A percentile compares a stretch with the other conserved stretches of the same genome.
Conservation (phyloP, 2,113 vertebrate genomes). For the Vombatus ursinus region DNA sequence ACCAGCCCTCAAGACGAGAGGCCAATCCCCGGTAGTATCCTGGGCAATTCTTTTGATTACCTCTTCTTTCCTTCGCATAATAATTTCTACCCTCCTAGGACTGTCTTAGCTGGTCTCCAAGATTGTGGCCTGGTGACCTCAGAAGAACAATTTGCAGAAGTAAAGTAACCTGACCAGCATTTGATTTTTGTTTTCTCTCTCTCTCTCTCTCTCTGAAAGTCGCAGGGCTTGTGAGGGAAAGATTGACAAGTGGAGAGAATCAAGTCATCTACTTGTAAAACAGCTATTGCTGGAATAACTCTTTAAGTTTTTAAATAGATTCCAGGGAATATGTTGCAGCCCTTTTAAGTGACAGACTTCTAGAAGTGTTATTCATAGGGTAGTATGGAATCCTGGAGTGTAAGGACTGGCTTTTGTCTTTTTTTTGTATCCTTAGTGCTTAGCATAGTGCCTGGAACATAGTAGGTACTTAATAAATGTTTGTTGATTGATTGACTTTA, state of each 20-base stretch:
- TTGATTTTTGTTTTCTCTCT: slow-evolving; percentile 26
- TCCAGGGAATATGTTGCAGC: slow-evolving; percentile 22
- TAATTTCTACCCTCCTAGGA: slow-evolving; percentile 26
- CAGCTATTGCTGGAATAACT: neutral
- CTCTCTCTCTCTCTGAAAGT: slow-evolving; percentile 18
- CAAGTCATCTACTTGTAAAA: slow-evolving; percentile 13
- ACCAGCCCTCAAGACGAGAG: slow-evolving; percentile 50
- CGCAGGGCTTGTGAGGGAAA: neutral
- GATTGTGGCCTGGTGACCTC: slow-evolving; percentile 50
- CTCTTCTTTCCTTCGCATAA: slow-evolving; percentile 36
- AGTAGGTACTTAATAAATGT: neutral
- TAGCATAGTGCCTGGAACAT: neutral
- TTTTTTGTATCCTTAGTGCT: neutral
- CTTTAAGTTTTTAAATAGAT: slow-evolving; percentile 46
- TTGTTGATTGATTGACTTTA: neutral
- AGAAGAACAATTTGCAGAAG: slow-evolving; percentile 28
- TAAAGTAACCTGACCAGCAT: slow-evolving; percentile 39
- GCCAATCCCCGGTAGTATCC: slow-evolving; percentile 15
- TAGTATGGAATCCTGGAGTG: neutral
- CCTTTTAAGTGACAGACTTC: slow-evolving; percentile 30
- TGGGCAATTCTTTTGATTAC: slow-evolving; percentile 34
- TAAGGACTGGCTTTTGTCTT: neutral
- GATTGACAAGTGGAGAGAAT: neutral
- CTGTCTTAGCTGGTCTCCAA: slow-evolving; percentile 44
- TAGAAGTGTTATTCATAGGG: slow-evolving; percentile 23